Percentiles rank a stretch among this genome's conserved stretches.
Evolutionary conservation across 1,140 invertebrate genomes (phyloP).

Genomic region (Achroia grisella): DNA sequence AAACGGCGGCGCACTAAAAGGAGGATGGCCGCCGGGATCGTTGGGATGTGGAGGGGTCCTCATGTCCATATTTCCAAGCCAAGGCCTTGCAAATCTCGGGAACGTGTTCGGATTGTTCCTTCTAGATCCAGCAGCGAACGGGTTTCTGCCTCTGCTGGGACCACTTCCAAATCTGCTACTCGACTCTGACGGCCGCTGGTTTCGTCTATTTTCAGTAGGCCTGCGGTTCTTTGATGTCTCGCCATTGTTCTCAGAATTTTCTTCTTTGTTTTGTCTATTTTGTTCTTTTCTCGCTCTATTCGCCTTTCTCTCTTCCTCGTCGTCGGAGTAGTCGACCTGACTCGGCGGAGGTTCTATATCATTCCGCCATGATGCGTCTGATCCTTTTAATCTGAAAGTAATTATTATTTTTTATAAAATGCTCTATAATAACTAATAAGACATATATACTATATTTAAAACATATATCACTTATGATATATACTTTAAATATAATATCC

Average conservation of each 20-base stretch:
- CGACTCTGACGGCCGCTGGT: slow-evolving; percentile 45
- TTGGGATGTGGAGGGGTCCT: slow-evolving; percentile 36
- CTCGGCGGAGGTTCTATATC: slow-evolving; percentile 85
- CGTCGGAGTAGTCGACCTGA: slow-evolving; percentile 89
- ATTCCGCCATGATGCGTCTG: slow-evolving; percentile 89
- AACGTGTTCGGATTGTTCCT: slow-evolving; percentile 27
- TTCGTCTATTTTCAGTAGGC: slow-evolving; percentile 30
- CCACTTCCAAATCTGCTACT: slow-evolving; percentile 55
- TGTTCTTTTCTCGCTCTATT: slow-evolving; percentile 55
- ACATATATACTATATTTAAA: too few relatives aligned
- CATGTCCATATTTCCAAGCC: slow-evolving; percentile 22
- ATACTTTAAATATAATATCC: too few relatives aligned
- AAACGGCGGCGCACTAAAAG: slow-evolving; percentile 26
- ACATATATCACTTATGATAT: too few relatives aligned
- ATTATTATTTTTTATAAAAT: too few relatives aligned
- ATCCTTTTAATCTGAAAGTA: slow-evolving; percentile 80
- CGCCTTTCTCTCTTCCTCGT: slow-evolving; percentile 83
- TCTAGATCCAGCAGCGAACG: slow-evolving; percentile 27
- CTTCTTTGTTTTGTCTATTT: slow-evolving; percentile 19
- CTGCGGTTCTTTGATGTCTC: slow-evolving; percentile 41
- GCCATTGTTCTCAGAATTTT: slow-evolving; percentile 19
- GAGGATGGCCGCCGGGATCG: slow-evolving; percentile 9
- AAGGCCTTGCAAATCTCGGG: slow-evolving; percentile 25
- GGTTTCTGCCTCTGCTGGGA: slow-evolving; percentile 40
- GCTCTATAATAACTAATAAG: too few relatives aligned